phyloP scores from a whole-genome alignment of 2,113 vertebrate species.

The Stomatorhinus ivindoensis region DNA sequence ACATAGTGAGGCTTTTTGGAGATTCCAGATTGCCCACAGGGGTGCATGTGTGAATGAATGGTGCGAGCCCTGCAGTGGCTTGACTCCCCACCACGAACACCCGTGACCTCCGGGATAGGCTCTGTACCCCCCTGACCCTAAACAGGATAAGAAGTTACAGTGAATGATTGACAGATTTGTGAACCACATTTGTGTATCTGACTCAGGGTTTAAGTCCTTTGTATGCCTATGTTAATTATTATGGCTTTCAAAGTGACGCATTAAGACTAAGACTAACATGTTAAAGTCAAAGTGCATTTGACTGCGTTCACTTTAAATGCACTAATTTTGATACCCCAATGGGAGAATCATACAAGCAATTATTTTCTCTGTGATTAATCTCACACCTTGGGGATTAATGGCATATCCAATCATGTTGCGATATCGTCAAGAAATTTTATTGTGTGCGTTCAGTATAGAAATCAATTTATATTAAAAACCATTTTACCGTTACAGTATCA shows the following conservation, averaged over 20 bases:
- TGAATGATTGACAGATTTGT: not conserved
- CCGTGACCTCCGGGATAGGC: not conserved
- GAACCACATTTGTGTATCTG: too few species aligned
- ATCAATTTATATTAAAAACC: not conserved
- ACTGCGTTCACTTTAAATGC: not conserved
- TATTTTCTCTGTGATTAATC: not conserved
- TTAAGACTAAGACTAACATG: not conserved
- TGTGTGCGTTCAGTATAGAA: not conserved
- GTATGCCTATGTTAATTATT: not conserved
- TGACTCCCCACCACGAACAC: not conserved
- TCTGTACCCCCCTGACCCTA: not conserved
- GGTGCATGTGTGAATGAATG: not conserved
- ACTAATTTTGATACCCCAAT: not conserved
- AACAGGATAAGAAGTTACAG: not conserved
- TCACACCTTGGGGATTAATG: not conserved
- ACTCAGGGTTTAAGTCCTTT: not conserved
- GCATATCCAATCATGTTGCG: not conserved
- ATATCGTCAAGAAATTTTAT: not conserved
- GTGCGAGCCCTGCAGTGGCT: not conserved
- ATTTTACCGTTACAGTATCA: too few species aligned
- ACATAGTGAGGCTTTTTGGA: not conserved
- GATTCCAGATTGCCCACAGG: not conserved
- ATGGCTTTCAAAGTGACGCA: not conserved
- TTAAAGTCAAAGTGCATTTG: not conserved
- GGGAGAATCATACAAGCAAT: not conserved